These are phyloP conservation scores for Criorhina ranunculi DNA, from an alignment of 2,888 invertebrate species.

Conservation along the genomic window DNA sequence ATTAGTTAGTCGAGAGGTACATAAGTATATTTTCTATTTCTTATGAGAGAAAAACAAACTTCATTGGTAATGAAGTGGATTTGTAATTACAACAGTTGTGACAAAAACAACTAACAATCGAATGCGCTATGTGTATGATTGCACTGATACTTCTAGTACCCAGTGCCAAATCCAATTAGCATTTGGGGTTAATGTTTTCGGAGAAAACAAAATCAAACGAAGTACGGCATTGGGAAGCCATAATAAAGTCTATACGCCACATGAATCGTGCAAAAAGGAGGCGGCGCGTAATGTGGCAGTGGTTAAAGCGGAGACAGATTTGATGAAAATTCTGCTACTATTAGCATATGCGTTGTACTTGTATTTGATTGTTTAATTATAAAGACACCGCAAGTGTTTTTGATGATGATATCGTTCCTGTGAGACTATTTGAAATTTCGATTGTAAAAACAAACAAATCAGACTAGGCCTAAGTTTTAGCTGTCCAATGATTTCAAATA, in stretches of 20 bases:
- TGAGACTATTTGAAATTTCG: no score
- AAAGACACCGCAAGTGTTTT: constrained; percentile 19
- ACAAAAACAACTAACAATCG: constrained; percentile 35
- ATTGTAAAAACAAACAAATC: no score
- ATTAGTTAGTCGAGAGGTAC: constrained; percentile 28
- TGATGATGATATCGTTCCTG: no score
- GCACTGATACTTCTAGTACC: constrained; percentile 78
- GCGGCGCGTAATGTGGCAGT: neutral
- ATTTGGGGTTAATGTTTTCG: constrained; percentile 83
- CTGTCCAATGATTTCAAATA: no score
- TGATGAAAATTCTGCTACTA: constrained; percentile 23
- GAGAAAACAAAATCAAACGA: constrained; percentile 58
- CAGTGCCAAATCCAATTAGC: constrained; percentile 82
- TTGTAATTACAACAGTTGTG: constrained; percentile 54
- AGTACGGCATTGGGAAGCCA: constrained; percentile 68
- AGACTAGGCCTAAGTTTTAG: no score
- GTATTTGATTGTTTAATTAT: constrained; percentile 52
- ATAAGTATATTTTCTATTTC: constrained; percentile 48
- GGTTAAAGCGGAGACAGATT: constrained; percentile 38
- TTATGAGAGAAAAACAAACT: constrained; percentile 27
- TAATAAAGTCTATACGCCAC: constrained; percentile 45
- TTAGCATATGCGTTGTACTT: constrained; percentile 12
- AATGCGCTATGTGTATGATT: constrained; percentile 12
- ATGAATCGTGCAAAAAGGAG: constrained; percentile 40
- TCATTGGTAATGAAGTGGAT: constrained; percentile 60